Percentiles rank a stretch among this genome's conserved stretches.
Evolutionary conservation across 2,113 vertebrate species (phyloP).

Genomic region (Tachycineta bicolor): DNA sequence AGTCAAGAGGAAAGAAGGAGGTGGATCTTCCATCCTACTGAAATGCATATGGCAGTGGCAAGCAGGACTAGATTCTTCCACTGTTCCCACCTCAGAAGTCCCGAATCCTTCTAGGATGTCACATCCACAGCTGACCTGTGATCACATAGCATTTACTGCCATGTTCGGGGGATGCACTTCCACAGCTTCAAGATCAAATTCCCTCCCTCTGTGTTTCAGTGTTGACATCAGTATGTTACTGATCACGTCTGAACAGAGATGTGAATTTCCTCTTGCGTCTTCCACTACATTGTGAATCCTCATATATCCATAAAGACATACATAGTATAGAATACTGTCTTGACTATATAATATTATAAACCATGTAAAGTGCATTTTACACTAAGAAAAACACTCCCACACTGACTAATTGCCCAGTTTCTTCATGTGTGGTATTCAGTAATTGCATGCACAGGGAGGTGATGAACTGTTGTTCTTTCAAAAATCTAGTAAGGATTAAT

Average conservation of each 20-base stretch:
- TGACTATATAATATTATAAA: neutral
- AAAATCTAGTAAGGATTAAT: neutral
- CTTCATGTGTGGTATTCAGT: neutral
- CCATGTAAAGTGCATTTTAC: neutral
- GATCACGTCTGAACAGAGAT: neutral
- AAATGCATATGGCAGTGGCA: neutral
- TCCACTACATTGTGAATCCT: neutral
- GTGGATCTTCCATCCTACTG: neutral
- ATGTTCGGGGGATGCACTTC: neutral
- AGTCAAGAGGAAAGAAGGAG: neutral
- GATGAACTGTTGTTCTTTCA: neutral
- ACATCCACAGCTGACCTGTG: neutral
- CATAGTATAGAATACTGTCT: neutral
- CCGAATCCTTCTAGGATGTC: neutral
- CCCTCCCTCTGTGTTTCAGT: neutral
- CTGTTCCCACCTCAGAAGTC: neutral
- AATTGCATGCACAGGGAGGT: neutral
- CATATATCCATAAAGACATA: neutral
- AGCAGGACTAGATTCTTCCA: neutral
- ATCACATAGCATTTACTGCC: neutral
- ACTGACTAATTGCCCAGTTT: neutral
- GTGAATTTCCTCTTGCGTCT: neutral
- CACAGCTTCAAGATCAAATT: neutral
- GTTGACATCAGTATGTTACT: neutral
- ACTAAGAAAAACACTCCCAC: neutral